phyloP scores from a whole-genome alignment of 1,140 invertebrate species.

The Wiebesia pumilae region DNA sequence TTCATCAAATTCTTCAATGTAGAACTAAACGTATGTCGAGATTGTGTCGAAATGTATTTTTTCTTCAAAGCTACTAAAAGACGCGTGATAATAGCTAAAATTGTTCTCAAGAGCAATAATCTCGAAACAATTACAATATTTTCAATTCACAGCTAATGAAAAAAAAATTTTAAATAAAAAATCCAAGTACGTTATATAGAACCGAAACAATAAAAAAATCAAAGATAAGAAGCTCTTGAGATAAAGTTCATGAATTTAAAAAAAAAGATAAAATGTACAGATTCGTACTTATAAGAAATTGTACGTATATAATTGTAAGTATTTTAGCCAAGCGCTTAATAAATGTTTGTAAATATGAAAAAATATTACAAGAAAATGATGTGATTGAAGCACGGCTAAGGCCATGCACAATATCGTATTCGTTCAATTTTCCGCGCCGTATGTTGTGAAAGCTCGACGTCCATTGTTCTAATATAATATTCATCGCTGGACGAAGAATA shows the following conservation, averaged over 20 bases:
- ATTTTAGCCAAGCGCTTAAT: constrained; percentile 54
- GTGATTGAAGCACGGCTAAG: constrained; percentile 71
- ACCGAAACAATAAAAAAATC: neutral
- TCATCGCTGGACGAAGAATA: constrained; percentile 52
- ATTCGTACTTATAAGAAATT: constrained; percentile 40
- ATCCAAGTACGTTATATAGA: neutral
- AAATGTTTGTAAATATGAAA: constrained; percentile 60
- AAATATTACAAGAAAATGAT: constrained; percentile 58
- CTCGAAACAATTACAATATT: neutral
- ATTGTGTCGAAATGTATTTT: constrained; percentile 19
- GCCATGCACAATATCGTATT: constrained; percentile 68
- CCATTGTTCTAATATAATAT: constrained; percentile 29
- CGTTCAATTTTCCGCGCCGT: constrained; percentile 63
- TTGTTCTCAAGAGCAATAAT: constrained; percentile 14
- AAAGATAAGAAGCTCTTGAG: constrained; percentile 29
- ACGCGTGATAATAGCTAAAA: neutral
- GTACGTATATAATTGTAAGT: constrained; percentile 55
- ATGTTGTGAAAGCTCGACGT: constrained; percentile 60
- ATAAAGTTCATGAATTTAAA: constrained; percentile 22
- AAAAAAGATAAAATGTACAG: constrained; percentile 37
- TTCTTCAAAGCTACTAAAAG: neutral
- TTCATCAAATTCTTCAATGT: constrained; percentile 62
- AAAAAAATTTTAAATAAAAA: neutral
- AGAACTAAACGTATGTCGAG: constrained; percentile 31
- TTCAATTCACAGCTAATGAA: neutral